phyloP scores from a whole-genome alignment of 2,888 invertebrate species.

The Empis livida region DNA sequence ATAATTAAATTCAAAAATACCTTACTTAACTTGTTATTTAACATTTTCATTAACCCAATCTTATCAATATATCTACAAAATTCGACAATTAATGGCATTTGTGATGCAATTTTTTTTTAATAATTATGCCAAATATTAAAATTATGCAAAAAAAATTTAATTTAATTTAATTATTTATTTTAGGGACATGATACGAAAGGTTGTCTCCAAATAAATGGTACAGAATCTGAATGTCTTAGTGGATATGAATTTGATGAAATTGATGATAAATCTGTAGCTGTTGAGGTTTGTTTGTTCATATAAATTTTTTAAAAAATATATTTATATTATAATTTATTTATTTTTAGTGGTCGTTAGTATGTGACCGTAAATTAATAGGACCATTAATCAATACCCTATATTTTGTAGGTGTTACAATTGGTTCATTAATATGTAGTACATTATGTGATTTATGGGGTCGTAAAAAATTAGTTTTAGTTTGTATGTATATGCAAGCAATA shows the following conservation, averaged over 20 bases:
- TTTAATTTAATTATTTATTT: too few relatives aligned
- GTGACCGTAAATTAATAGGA: slow-evolving; percentile 27
- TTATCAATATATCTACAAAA: too few relatives aligned
- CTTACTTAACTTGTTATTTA: too few relatives aligned
- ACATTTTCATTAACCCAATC: too few relatives aligned
- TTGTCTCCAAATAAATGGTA: too few relatives aligned
- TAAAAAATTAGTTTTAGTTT: slow-evolving; percentile 31
- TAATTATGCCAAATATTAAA: too few relatives aligned
- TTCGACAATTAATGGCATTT: too few relatives aligned
- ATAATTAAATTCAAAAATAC: too few relatives aligned
- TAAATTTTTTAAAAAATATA: not conserved
- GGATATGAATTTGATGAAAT: slow-evolving; percentile 20
- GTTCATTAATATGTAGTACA: slow-evolving; percentile 33
- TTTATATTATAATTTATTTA: not conserved
- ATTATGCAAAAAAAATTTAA: too few relatives aligned
- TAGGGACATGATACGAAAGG: too few relatives aligned
- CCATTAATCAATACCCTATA: slow-evolving; percentile 29
- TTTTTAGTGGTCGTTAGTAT: slow-evolving; percentile 31
- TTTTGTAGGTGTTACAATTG: slow-evolving; percentile 32
- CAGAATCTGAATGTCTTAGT: slow-evolving; percentile 13
- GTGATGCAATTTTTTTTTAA: too few relatives aligned
- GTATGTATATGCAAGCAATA: slow-evolving; percentile 32
- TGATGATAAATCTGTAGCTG: slow-evolving; percentile 14
- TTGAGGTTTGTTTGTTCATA: slow-evolving; percentile 12
- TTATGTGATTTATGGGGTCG: slow-evolving; percentile 35